A percentile compares a stretch with the other conserved stretches of the same genome.
These are phyloP conservation scores for Orthosia cruda DNA, from an alignment of 2,888 invertebrate genomes.

Conservation along the genomic window DNA sequence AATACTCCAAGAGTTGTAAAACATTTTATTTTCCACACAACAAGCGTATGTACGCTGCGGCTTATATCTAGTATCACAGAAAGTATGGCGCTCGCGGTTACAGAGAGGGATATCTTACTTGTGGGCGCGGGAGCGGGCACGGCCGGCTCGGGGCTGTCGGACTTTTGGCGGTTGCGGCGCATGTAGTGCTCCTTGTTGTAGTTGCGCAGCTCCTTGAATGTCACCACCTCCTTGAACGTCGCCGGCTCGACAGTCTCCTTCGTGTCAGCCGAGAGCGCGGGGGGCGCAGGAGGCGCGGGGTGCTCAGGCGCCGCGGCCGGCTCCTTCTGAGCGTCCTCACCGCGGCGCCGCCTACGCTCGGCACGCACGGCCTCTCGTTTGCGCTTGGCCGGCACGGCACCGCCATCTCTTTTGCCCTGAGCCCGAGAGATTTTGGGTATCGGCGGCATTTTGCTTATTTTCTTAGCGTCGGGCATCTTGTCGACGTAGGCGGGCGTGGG, in stretches of 20 bases:
- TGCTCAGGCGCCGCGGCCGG: constrained; percentile 55
- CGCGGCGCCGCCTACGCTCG: constrained; percentile 65
- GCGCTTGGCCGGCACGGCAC: constrained; percentile 58
- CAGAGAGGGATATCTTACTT: constrained; percentile 89
- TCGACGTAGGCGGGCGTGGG: constrained; percentile 73
- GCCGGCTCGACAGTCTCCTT: constrained; percentile 71
- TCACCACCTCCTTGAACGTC: constrained; percentile 90
- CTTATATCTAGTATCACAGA: constrained; percentile 86
- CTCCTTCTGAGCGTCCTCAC: constrained; percentile 73
- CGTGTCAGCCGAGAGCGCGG: constrained; percentile 64
- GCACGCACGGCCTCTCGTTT: constrained; percentile 52
- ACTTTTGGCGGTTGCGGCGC: constrained; percentile 92
- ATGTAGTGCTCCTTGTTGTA: constrained; percentile 93
- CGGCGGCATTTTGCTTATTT: constrained; percentile 86
- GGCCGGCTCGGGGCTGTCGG: constrained; percentile 90
- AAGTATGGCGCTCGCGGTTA: constrained; percentile 36
- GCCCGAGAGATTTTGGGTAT: constrained; percentile 82
- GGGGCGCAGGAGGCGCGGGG: constrained; percentile 16
- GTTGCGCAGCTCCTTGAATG: constrained; percentile 92
- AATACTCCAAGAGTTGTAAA: constrained; percentile 89
- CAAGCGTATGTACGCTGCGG: constrained; percentile 72
- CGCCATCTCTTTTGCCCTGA: constrained; percentile 66
- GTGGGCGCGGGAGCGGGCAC: constrained; percentile 62
- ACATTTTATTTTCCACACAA: constrained; percentile 88
- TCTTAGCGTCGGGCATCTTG: constrained; percentile 78